These are phyloP conservation scores for Clistopyga incitator DNA, from an alignment of 2,888 invertebrate genomes.

Conservation along the genomic window DNA sequence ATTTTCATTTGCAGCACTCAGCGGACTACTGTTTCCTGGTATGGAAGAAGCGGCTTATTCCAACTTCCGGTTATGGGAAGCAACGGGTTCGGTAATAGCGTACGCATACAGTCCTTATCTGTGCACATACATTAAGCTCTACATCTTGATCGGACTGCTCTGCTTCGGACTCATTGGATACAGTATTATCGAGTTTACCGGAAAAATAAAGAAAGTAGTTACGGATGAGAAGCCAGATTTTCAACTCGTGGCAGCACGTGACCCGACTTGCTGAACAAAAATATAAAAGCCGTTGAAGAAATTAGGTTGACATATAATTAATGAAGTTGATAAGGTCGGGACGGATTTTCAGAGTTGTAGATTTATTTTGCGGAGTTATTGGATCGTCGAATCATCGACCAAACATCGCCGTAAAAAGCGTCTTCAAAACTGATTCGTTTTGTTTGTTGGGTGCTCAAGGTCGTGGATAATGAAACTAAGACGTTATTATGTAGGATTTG, in stretches of 20 bases:
- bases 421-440: neutral
- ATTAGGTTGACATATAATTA: too few species aligned
- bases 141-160: constrained; percentile 88
- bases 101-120: constrained; percentile 92
- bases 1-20: constrained; percentile 87
- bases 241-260: constrained; percentile 76
- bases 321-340: too few species aligned
- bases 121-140: constrained; percentile 90
- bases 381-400: too few species aligned
- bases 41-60: constrained; percentile 96
- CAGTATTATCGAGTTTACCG: constrained; percentile 86
- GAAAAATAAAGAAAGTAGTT: constrained; percentile 68
- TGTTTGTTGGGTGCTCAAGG: neutral
- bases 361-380: too few species aligned
- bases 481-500: constrained; percentile 76
- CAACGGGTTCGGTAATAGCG: constrained; percentile 94
- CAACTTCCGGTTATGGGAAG: constrained; percentile 96
- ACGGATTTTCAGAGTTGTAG: too few species aligned
- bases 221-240: constrained; percentile 76
- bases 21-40: constrained; percentile 93
- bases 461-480: neutral
- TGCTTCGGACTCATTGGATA: constrained; percentile 91
- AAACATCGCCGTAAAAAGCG: too few species aligned
- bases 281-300: neutral
- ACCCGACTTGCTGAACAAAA: constrained; percentile 47